Evolutionary conservation across 2,113 vertebrate genomes (phyloP).

Genomic region (Zootoca vivipara): DNA sequence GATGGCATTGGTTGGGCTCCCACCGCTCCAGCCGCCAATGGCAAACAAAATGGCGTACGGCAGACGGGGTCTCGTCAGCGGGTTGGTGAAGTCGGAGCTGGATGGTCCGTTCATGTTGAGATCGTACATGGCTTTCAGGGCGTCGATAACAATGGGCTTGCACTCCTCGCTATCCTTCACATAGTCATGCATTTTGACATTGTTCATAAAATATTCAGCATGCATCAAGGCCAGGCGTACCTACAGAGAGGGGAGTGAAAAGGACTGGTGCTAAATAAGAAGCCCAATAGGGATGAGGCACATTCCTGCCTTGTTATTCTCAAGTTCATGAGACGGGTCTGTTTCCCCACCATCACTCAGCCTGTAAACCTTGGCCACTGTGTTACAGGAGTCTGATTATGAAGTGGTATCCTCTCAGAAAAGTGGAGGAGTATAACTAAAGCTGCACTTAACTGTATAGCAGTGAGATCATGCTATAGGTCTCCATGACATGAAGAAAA

Average conservation of each 20-base stretch:
- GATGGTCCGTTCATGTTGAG: constrained; percentile 70
- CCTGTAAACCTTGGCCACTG: too few relatives aligned
- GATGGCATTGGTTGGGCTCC: constrained; percentile 77
- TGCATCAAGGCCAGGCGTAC: constrained; percentile 80
- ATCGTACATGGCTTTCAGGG: constrained; percentile 77
- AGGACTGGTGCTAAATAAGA: background rate
- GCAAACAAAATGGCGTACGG: constrained; percentile 80
- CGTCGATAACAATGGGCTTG: constrained; percentile 72
- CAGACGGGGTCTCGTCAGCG: constrained; percentile 78
- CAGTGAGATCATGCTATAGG: too few relatives aligned
- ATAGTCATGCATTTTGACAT: constrained; percentile 77
- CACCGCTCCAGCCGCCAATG: constrained; percentile 82
- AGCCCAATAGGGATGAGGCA: too few relatives aligned
- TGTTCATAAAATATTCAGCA: constrained; percentile 78
- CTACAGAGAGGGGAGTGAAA: constrained; percentile 48
- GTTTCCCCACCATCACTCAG: too few relatives aligned
- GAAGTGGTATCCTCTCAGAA: too few relatives aligned
- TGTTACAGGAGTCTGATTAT: too few relatives aligned
- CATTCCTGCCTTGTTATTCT: too few relatives aligned
- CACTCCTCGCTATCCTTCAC: constrained; percentile 77
- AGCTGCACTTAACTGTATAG: too few relatives aligned
- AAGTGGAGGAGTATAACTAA: too few relatives aligned
- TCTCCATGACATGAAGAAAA: too few relatives aligned
- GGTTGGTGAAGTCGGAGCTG: constrained; percentile 61
- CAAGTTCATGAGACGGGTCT: too few relatives aligned